A percentile compares a stretch with the other conserved stretches of the same genome.
phyloP scores from a whole-genome alignment of 1,140 invertebrate genomes.

The Neuroterus valhalla region DNA sequence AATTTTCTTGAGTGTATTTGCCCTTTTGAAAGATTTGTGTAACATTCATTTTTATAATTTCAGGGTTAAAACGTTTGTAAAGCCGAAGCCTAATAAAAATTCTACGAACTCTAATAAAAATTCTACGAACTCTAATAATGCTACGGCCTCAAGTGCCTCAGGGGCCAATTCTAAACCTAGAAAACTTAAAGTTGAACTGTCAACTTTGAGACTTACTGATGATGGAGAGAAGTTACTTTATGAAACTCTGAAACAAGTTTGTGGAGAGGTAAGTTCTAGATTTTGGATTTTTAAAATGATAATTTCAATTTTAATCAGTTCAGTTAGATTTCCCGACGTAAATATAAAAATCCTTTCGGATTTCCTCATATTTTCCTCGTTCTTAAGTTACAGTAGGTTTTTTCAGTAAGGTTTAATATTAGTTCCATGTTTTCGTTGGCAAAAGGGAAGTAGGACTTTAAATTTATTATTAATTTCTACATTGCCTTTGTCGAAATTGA shows the following conservation, averaged over 20 bases:
- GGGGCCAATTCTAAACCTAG: slow-evolving; percentile 56
- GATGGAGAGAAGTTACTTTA: slow-evolving; percentile 82
- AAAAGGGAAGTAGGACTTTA: no score
- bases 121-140: slow-evolving; percentile 33
- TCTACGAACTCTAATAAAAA: slow-evolving; percentile 33
- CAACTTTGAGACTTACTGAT: slow-evolving; percentile 79
- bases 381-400: no score
- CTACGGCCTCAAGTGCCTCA: neutral
- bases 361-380: no score
- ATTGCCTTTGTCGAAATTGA: no score
- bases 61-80: slow-evolving; percentile 33
- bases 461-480: no score
- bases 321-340: no score
- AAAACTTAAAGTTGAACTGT: slow-evolving; percentile 80
- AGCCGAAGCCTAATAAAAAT: slow-evolving; percentile 16
- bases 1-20: neutral
- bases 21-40: slow-evolving; percentile 17
- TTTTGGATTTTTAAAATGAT: slow-evolving; percentile 21
- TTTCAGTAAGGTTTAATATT: no score
- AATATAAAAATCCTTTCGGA: no score
- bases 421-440: no score
- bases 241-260: slow-evolving; percentile 82
- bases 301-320: no score
- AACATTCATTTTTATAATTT: slow-evolving; percentile 5
- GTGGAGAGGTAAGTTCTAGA: slow-evolving; percentile 76